Percentiles rank a stretch among this genome's conserved stretches.
Conservation (phyloP, 2,888 invertebrate genomes). For the Helicoverpa assulta region DNA sequence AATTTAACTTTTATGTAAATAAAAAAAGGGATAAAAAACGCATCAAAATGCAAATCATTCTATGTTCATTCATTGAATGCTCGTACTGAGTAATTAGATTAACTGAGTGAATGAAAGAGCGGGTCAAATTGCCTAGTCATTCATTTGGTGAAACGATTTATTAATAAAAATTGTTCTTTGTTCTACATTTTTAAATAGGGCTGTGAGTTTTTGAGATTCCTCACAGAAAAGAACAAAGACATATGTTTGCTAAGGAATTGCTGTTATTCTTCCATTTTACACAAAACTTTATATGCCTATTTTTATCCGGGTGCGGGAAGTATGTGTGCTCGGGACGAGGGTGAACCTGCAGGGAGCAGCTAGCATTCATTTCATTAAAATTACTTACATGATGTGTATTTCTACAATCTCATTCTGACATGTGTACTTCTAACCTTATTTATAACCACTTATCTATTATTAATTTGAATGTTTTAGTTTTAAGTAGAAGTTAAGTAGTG, state of each 20-base stretch:
- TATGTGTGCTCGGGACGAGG: too few species aligned
- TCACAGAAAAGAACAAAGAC: neutral
- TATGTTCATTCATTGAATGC: conserved; percentile 72
- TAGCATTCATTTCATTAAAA: too few species aligned
- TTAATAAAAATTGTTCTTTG: conserved; percentile 60
- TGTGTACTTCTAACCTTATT: too few species aligned
- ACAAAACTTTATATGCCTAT: too few species aligned
- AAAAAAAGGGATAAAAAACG: conserved; percentile 44
- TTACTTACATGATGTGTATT: too few species aligned
- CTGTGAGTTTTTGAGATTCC: conserved; percentile 15
- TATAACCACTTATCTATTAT: too few species aligned
- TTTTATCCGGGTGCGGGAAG: too few species aligned
- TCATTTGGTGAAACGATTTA: conserved; percentile 66
- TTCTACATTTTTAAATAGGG: conserved; percentile 27
- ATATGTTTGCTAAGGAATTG: neutral
- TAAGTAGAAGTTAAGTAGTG: too few species aligned
- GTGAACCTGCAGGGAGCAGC: too few species aligned
- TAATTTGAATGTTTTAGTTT: too few species aligned
- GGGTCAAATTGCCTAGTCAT: conserved; percentile 69
- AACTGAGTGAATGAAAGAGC: conserved; percentile 73
- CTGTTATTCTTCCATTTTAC: too few species aligned
- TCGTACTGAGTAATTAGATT: conserved; percentile 74
- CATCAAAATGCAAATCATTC: conserved; percentile 74
- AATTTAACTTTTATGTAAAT: conserved; percentile 48
- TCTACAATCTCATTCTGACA: too few species aligned